These are phyloP conservation scores for Heptranchias perlo DNA, from an alignment of 2,113 vertebrate species.

Conservation along the genomic window DNA sequence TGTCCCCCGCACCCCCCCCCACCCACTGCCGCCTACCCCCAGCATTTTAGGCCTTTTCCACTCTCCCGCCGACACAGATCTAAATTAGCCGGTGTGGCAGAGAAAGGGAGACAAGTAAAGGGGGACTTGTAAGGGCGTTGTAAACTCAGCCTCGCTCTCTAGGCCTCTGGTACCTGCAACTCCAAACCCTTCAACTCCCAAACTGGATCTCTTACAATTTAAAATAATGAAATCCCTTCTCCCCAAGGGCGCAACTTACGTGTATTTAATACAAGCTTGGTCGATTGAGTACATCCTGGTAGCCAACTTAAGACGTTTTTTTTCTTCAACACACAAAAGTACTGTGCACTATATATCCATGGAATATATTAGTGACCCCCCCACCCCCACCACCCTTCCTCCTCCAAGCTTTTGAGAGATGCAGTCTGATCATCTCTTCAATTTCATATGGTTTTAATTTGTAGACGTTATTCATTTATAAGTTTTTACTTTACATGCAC, in stretches of 20 bases:
- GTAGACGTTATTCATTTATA: not conserved
- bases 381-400: not conserved
- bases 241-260: not conserved
- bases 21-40: constrained; percentile 33
- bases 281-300: not conserved
- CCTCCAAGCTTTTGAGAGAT: not conserved
- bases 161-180: constrained; percentile 25
- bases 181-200: not conserved
- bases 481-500: not conserved
- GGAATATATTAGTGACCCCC: not conserved
- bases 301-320: not conserved
- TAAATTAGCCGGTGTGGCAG: not conserved
- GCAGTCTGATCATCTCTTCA: not conserved
- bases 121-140: constrained; percentile 22
- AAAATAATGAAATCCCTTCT: not conserved
- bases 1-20: constrained; percentile 26
- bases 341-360: not conserved
- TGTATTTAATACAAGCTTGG: not conserved
- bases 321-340: not conserved
- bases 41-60: no score
- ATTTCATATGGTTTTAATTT: not conserved
- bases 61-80: constrained; percentile 24
- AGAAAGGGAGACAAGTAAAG: not conserved
- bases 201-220: not conserved
- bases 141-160: not conserved